A percentile compares a stretch with the other conserved stretches of the same genome.
Conservation (phyloP, 2,113 vertebrate genomes). For the Cacatua alba region DNA sequence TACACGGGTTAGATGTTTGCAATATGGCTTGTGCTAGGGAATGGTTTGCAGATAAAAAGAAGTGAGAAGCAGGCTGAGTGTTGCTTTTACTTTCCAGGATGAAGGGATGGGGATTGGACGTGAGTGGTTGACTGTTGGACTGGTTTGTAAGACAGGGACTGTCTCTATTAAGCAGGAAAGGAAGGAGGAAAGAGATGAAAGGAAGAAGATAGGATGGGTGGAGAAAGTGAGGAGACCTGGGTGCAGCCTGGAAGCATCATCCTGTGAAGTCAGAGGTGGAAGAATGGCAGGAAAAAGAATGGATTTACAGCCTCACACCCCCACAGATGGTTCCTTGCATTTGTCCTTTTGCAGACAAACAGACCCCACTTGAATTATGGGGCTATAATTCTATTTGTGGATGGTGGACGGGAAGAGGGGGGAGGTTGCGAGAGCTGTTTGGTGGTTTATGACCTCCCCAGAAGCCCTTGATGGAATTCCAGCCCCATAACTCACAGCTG, state of each 20-base stretch:
- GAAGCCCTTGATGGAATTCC: constrained; percentile 70
- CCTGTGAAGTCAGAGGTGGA: neutral
- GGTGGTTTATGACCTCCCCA: constrained; percentile 65
- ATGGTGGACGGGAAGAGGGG: neutral
- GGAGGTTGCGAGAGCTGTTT: neutral
- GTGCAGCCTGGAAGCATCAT: neutral
- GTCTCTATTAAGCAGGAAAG: neutral
- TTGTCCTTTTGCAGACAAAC: constrained; percentile 23
- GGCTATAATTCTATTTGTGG: constrained; percentile 21
- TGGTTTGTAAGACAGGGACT: neutral
- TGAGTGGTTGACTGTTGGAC: neutral
- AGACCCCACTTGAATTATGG: constrained; percentile 8
- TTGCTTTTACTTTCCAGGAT: neutral
- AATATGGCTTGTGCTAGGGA: neutral
- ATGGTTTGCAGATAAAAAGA: neutral
- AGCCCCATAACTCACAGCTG: constrained; percentile 64
- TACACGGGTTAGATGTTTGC: neutral
- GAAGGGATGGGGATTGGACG: neutral
- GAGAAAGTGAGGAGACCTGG: neutral
- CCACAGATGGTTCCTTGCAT: neutral
- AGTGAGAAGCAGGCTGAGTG: neutral
- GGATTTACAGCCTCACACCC: constrained; percentile 3
- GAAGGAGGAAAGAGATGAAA: neutral
- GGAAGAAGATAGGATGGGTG: neutral
- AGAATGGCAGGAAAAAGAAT: neutral